Evolutionary conservation across 2,113 vertebrate species (phyloP).

Genomic region (Colius striatus): DNA sequence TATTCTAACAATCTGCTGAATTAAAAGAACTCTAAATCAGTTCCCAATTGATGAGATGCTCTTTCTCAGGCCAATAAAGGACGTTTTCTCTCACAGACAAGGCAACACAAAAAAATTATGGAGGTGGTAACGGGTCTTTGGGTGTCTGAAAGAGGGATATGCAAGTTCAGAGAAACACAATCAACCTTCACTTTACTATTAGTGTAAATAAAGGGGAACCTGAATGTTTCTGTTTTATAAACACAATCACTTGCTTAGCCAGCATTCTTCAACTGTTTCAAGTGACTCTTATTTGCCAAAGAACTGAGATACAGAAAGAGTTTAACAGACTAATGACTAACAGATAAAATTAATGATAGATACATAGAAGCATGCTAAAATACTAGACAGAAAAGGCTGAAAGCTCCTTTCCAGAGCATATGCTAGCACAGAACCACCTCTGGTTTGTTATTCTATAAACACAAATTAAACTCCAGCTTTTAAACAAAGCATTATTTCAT

Average conservation of each 20-base stretch:
- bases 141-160: not conserved
- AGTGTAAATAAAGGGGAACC: constrained; percentile 26
- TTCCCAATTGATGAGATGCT: not conserved
- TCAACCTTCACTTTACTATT: constrained; percentile 18
- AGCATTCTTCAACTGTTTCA: not conserved
- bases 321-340: not conserved
- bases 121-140: not conserved
- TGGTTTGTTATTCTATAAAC: not conserved
- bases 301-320: not conserved
- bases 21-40: not conserved
- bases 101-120: not conserved
- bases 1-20: constrained; percentile 32
- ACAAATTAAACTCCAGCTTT: not conserved
- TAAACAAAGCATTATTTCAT: constrained; percentile 9
- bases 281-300: not conserved
- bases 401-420: not conserved
- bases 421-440: not conserved
- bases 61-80: constrained; percentile 21
- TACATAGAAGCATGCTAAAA: not conserved
- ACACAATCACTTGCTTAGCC: not conserved
- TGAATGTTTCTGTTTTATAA: constrained; percentile 6
- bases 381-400: not conserved
- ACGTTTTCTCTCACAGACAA: constrained; percentile 18
- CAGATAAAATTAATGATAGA: not conserved
- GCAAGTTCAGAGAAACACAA: constrained; percentile 3